Conservation (phyloP, 2,888 invertebrate genomes). For the Synergus itoensis region DNA sequence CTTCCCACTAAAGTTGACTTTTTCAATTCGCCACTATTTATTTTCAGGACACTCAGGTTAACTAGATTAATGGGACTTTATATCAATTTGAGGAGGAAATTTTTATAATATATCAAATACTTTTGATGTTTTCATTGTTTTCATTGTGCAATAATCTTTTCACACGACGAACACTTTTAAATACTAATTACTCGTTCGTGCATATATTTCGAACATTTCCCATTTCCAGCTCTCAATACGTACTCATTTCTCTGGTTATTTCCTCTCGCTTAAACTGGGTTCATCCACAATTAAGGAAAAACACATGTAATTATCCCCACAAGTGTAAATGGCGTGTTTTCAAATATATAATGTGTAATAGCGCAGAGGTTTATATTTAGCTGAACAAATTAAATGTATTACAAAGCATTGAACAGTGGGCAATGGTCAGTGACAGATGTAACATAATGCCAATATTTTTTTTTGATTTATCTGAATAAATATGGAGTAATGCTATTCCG, state of each 20-base stretch:
- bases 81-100: background rate
- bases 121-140: background rate
- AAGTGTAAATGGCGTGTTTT: constrained; percentile 27
- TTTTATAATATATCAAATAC: background rate
- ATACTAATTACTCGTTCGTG: background rate
- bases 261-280: constrained; percentile 26
- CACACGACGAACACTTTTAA: background rate
- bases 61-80: background rate
- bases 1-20: background rate
- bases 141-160: background rate
- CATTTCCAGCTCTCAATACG: background rate
- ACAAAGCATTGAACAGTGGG: background rate
- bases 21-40: constrained; percentile 8
- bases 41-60: background rate
- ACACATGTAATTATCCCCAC: constrained; percentile 44
- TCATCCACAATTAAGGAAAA: constrained; percentile 43
- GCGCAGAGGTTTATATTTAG: background rate
- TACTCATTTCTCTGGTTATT: background rate
- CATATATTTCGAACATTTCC: background rate
- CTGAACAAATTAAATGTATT: background rate
- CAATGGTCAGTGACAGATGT: background rate
- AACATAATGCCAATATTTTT: background rate
- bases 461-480: background rate
- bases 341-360: constrained; percentile 42
- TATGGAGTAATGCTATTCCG: background rate